Conservation (phyloP, 2,888 invertebrate species). For the Drosophila parthenogenetica region DNA sequence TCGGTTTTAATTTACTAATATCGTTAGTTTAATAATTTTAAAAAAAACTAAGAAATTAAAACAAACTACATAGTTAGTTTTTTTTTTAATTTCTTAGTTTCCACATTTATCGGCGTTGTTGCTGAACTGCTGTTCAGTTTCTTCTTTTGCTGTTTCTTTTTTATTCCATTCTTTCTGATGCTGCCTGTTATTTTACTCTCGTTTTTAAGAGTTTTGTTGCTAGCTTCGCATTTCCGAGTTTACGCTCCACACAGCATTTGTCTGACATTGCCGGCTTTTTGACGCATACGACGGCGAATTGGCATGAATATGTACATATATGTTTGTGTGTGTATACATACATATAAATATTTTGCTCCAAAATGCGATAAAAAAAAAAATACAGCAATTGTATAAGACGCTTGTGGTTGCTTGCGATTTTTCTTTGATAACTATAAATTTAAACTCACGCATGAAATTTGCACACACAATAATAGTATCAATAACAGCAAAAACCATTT, state of each 20-base stretch:
- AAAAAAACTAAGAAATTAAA: too few species aligned
- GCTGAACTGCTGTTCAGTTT: constrained; percentile 38
- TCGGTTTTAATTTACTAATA: constrained; percentile 8
- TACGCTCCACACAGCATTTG: constrained; percentile 44
- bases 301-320: constrained; percentile 19
- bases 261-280: constrained; percentile 63
- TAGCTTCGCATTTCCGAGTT: constrained; percentile 38
- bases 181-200: constrained; percentile 74
- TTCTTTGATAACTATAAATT: constrained; percentile 38
- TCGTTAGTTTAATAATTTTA: constrained; percentile 28
- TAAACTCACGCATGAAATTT: constrained; percentile 46
- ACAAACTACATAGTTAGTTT: too few species aligned
- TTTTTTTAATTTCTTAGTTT: constrained; percentile 52
- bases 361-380: constrained; percentile 43
- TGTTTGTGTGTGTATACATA: constrained; percentile 28
- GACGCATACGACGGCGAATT: constrained; percentile 55
- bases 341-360: constrained; percentile 26
- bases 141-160: constrained; percentile 21
- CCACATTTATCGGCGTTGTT: constrained; percentile 18
- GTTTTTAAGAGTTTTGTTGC: constrained; percentile 52
- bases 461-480: constrained; percentile 16
- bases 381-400: neutral
- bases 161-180: constrained; percentile 32
- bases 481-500: constrained; percentile 27
- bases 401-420: constrained; percentile 29